Conservation (phyloP, 2,888 invertebrate genomes). For the Priocnemis perturbator region DNA sequence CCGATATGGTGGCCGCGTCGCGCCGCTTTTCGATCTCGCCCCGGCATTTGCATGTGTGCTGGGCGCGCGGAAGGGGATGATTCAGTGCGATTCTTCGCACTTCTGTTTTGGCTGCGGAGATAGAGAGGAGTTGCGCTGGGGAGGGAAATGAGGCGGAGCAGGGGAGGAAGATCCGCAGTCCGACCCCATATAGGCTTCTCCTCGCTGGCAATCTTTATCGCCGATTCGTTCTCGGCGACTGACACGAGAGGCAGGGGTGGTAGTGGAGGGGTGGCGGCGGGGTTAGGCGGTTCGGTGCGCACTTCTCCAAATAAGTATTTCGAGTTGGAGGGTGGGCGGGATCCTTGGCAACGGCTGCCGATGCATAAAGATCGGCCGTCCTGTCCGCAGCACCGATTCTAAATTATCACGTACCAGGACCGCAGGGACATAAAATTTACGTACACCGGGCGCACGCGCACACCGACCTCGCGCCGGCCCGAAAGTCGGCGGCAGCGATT, state of each 20-base stretch:
- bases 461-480: conserved; percentile 11
- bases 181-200: neutral
- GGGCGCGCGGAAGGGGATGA: too few species aligned
- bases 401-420: conserved; percentile 53
- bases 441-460: conserved; percentile 22
- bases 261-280: too few species aligned
- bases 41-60: too few species aligned
- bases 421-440: conserved; percentile 43
- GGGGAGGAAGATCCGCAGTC: neutral
- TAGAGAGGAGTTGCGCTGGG: neutral
- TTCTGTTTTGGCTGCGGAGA: conserved; percentile 1
- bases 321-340: conserved; percentile 52
- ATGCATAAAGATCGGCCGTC: conserved; percentile 57
- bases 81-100: neutral
- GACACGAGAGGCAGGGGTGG: too few species aligned
- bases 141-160: neutral
- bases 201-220: conserved; percentile 3
- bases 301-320: conserved; percentile 51
- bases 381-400: conserved; percentile 56
- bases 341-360: conserved; percentile 54
- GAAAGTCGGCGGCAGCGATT: too few species aligned
- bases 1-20: too few species aligned
- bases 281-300: conserved; percentile 26
- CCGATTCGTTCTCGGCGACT: conserved; percentile 6
- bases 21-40: too few species aligned